Evolutionary conservation across 2,113 vertebrate genomes (phyloP).

Genomic region (Marmota monax): DNA sequence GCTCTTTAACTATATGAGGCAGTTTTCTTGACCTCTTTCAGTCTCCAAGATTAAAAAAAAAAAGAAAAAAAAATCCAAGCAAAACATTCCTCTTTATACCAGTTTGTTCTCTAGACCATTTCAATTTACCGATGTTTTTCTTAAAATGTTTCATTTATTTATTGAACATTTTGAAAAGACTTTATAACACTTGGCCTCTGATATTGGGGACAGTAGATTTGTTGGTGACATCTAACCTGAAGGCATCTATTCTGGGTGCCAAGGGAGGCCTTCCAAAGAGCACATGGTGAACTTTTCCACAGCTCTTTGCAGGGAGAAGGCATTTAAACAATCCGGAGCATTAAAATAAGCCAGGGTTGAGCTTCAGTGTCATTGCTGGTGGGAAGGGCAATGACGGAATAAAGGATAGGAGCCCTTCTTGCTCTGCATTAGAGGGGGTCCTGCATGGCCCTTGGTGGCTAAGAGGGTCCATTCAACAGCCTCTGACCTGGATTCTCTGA

Average conservation of each 20-base stretch:
- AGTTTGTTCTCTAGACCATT: conserved; percentile 20
- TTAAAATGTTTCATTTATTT: conserved; percentile 43
- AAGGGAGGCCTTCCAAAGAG: conserved; percentile 54
- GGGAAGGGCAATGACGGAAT: neutral
- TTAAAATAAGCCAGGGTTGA: conserved; percentile 59
- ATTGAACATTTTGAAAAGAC: neutral
- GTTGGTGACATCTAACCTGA: conserved; percentile 19
- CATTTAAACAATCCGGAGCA: conserved; percentile 51
- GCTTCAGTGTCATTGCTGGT: conserved; percentile 3
- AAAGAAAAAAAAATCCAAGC: neutral
- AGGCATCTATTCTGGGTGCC: conserved; percentile 51
- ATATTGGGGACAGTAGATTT: conserved; percentile 20
- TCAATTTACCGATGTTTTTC: neutral
- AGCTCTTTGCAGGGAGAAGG: conserved; percentile 60
- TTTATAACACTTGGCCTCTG: neutral
- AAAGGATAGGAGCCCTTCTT: neutral
- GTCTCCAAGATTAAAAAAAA: neutral
- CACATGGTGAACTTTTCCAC: conserved; percentile 43
- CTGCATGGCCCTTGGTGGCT: neutral
- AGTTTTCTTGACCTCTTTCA: neutral
- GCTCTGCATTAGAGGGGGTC: neutral
- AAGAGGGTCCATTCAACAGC: neutral
- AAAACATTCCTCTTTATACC: neutral
- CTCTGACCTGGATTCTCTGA: conserved; percentile 41
- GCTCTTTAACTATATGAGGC: neutral